These are phyloP conservation scores for Cyphomyrmex costatus DNA, from an alignment of 1,140 invertebrate species.

Conservation along the genomic window DNA sequence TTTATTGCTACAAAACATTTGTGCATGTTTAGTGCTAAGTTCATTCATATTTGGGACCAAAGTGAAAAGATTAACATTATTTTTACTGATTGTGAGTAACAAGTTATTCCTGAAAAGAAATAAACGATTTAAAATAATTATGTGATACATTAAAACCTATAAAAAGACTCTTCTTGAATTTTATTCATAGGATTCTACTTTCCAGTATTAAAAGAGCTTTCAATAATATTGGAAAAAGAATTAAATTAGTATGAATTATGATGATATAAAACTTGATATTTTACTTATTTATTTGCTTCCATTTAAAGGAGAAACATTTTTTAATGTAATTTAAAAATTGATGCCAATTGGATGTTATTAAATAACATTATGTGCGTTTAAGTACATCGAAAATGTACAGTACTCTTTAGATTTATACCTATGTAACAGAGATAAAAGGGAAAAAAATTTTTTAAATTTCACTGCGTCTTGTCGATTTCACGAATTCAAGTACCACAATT, in stretches of 20 bases:
- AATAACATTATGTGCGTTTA: conserved; percentile 22
- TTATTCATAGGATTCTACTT: conserved; percentile 10
- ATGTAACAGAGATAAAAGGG: conserved; percentile 18
- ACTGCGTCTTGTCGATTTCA: conserved; percentile 73
- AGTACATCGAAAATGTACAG: neutral
- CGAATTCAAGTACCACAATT: conserved; percentile 63
- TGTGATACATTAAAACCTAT: conserved; percentile 5
- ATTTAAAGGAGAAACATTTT: conserved; percentile 36
- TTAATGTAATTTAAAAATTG: conserved; percentile 4
- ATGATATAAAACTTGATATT: conserved; percentile 22
- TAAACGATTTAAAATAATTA: conserved; percentile 18
- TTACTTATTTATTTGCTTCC: conserved; percentile 50
- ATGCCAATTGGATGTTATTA: conserved; percentile 33
- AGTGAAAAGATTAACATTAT: conserved; percentile 31
- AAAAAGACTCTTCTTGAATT: conserved; percentile 7
- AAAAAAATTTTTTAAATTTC: conserved; percentile 37
- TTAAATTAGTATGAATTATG: conserved; percentile 24
- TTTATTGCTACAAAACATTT: conserved; percentile 31
- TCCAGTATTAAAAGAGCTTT: neutral
- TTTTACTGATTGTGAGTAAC: conserved; percentile 26
- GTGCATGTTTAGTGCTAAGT: conserved; percentile 44
- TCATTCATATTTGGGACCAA: conserved; percentile 59
- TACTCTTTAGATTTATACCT: conserved; percentile 15
- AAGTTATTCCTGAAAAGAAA: conserved; percentile 36
- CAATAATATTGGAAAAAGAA: conserved; percentile 40